These are phyloP conservation scores for Cinclus cinclus DNA, from an alignment of 2,113 vertebrate species.

Conservation along the genomic window DNA sequence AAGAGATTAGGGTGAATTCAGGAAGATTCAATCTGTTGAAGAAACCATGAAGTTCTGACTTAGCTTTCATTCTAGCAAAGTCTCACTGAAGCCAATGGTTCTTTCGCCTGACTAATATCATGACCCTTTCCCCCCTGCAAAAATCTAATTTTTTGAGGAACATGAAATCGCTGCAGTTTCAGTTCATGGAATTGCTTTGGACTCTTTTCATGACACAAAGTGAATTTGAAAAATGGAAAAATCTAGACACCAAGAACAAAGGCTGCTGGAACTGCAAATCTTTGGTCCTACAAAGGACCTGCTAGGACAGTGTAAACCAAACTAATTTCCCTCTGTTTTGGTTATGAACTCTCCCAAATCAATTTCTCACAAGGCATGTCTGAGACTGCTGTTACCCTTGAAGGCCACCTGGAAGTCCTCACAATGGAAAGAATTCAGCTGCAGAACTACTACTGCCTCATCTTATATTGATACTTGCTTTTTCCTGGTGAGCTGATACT, in stretches of 20 bases:
- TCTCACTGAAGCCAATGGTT: not conserved
- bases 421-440: not conserved
- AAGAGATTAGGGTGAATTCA: not conserved
- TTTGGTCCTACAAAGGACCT: not conserved
- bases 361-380: not conserved
- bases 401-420: not conserved
- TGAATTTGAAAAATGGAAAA: not conserved
- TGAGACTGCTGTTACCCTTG: not conserved
- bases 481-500: not conserved
- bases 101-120: not conserved
- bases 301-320: not conserved
- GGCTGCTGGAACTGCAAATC: not conserved
- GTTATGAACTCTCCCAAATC: not conserved
- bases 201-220: not conserved
- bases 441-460: not conserved
- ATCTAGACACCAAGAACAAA: not conserved
- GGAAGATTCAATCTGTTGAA: not conserved
- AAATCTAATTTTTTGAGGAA: not conserved
- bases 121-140: not conserved
- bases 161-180: not conserved
- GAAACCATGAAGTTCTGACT: slow-evolving; percentile 7
- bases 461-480: not conserved
- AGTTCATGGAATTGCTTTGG: not conserved
- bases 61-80: not conserved
- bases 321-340: not conserved